A percentile compares a stretch with the other conserved stretches of the same genome.
phyloP scores from a whole-genome alignment of 1,140 invertebrate species.

The Calosoma granatense region DNA sequence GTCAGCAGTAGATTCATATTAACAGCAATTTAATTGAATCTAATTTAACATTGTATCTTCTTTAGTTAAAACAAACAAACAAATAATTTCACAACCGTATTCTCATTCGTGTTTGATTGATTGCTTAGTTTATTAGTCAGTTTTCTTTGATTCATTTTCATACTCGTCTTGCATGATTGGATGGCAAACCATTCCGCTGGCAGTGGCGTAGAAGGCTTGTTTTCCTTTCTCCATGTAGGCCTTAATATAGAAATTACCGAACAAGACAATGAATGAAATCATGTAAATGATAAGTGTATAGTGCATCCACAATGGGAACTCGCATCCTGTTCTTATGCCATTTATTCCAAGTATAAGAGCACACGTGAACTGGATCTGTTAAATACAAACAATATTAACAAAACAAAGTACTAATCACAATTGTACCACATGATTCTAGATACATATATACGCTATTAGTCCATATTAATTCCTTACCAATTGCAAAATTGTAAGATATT shows the following conservation, averaged over 20 bases:
- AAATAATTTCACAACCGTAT: too few relatives aligned
- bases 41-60: too few relatives aligned
- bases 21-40: too few relatives aligned
- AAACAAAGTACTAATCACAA: neutral
- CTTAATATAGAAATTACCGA: conserved; percentile 84
- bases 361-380: conserved; percentile 73
- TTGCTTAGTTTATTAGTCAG: too few relatives aligned
- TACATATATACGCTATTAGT: too few relatives aligned
- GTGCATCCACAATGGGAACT: conserved; percentile 91
- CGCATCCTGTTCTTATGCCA: conserved; percentile 71
- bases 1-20: too few relatives aligned
- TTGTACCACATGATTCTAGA: neutral
- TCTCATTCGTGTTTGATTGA: too few relatives aligned
- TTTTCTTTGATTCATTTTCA: neutral
- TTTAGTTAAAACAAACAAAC: too few relatives aligned
- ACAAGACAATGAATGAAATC: conserved; percentile 81
- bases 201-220: neutral
- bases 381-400: conserved; percentile 17
- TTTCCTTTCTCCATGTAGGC: conserved; percentile 66
- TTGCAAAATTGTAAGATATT: conserved; percentile 81
- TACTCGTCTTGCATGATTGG: neutral
- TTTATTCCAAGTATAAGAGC: conserved; percentile 74
- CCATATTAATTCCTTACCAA: conserved; percentile 45
- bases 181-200: neutral
- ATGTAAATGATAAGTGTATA: conserved; percentile 85